Conservation (phyloP, 2,113 vertebrate genomes). For the Sciurus niger region DNA sequence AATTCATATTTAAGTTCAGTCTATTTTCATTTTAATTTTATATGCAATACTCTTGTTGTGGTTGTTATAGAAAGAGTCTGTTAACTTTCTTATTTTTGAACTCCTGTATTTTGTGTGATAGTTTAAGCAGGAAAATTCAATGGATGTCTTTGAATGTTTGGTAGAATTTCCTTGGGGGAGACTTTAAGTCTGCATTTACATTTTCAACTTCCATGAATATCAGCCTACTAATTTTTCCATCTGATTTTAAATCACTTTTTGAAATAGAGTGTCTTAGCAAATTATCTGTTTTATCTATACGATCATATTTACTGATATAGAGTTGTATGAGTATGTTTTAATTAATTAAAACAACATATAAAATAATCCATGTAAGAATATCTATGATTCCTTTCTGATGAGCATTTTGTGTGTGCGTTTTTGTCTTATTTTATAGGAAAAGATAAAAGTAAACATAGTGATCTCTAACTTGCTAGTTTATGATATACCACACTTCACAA, state of each 20-base stretch:
- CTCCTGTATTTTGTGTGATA: neutral
- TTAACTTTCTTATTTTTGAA: neutral
- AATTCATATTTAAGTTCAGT: neutral
- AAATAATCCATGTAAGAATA: neutral
- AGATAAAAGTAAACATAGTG: neutral
- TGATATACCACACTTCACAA: neutral
- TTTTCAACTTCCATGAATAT: neutral
- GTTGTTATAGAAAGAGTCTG: neutral
- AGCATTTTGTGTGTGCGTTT: neutral
- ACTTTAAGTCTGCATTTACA: neutral
- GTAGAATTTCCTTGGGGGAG: neutral
- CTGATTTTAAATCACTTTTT: neutral
- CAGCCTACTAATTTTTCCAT: neutral
- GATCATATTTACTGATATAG: neutral
- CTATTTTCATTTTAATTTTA: neutral
- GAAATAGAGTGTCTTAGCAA: neutral
- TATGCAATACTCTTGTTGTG: neutral
- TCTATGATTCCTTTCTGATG: neutral
- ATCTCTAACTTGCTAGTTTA: neutral
- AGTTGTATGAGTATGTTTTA: no score
- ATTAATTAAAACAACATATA: no score
- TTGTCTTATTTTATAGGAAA: neutral
- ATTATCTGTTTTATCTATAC: neutral
- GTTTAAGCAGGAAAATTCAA: neutral
- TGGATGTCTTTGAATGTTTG: neutral